A percentile compares a stretch with the other conserved stretches of the same genome.
Conservation (phyloP, 2,113 vertebrate species). For the Aphyosemion australe region DNA sequence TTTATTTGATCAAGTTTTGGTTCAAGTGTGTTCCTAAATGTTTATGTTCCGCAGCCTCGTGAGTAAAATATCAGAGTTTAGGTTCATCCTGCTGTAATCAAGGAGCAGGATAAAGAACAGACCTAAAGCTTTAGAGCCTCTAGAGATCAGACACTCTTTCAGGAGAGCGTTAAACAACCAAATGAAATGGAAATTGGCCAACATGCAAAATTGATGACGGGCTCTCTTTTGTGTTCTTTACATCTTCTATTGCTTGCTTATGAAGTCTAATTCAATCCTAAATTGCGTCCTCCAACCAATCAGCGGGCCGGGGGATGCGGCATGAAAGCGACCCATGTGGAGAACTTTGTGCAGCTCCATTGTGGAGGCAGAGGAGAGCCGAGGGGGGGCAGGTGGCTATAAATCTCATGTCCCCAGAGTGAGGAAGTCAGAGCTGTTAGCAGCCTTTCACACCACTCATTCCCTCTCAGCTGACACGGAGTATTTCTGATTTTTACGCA, state of each 20-base stretch:
- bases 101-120: too few relatives aligned
- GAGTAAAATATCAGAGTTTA: too few relatives aligned
- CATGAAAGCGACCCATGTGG: conserved; percentile 91
- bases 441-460: conserved; percentile 56
- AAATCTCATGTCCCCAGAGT: conserved; percentile 81
- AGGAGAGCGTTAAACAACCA: conserved; percentile 79
- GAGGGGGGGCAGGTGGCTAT: conserved; percentile 80
- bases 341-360: conserved; percentile 94
- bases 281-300: conserved; percentile 91
- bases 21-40: not conserved
- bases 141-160: conserved; percentile 92
- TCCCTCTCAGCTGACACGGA: conserved; percentile 54
- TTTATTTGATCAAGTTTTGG: not conserved
- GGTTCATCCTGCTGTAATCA: too few relatives aligned
- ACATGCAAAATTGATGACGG: conserved; percentile 90
- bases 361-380: conserved; percentile 86
- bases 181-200: conserved; percentile 83
- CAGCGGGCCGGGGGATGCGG: conserved; percentile 75
- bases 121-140: conserved; percentile 57
- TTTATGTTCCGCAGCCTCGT: too few relatives aligned
- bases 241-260: conserved; percentile 89
- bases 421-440: conserved; percentile 64
- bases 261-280: conserved; percentile 99
- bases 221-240: conserved; percentile 85
- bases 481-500: conserved; percentile 48